Evolutionary conservation across 2,797 vertebrate species (phyloP), one percentile per base, ranked within the genome.

Genomic region (Gadopsis bispinosus): DNA sequence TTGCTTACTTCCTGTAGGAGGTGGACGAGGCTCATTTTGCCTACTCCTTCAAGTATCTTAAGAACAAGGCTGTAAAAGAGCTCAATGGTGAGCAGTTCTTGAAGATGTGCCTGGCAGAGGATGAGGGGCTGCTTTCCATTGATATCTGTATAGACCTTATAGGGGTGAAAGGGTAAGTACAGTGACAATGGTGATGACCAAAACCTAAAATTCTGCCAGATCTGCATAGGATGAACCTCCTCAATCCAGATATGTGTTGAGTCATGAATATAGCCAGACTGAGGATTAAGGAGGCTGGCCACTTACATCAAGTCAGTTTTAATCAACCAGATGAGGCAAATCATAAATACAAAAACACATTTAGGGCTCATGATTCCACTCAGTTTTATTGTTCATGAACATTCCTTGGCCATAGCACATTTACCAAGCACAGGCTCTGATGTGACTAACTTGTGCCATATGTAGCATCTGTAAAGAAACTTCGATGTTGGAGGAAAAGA

Each of bases 51-150:
- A 99, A 99, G 87, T 99, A 99, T 89, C 94, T 99, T 66, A 99
- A 99, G 91, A 99, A 99, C 91, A 99, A 99, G 81, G 95, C 97
- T 22, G 98, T 98, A 54, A 99, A 99, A 90, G 98, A 99, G 90
- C 94, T 99, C 26, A 96, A 96, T 78, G 98, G 98, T 65, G 98
- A 99, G 73, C 98, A 99, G 93, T 99, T 99, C 85, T 91, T 99
- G 83, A 99, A 99, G 94, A 98, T 99, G 94, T 97, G 96, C 82
- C 91, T 97, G 91, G 98, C 98, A 31, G 97, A 98, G 85, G 97
- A 99, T 0, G 98, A 99, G 81, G 96, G 94, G 0, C 94, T 99
- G 64, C 96, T 99, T 35, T 85, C 94, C 70, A 97, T 99, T 79
- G 97, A 99, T 72, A 97, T 99, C 92, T 97, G 96, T 86, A 99